Evolutionary conservation across 1,140 invertebrate species (phyloP).

Genomic region (Dysdera silvatica): DNA sequence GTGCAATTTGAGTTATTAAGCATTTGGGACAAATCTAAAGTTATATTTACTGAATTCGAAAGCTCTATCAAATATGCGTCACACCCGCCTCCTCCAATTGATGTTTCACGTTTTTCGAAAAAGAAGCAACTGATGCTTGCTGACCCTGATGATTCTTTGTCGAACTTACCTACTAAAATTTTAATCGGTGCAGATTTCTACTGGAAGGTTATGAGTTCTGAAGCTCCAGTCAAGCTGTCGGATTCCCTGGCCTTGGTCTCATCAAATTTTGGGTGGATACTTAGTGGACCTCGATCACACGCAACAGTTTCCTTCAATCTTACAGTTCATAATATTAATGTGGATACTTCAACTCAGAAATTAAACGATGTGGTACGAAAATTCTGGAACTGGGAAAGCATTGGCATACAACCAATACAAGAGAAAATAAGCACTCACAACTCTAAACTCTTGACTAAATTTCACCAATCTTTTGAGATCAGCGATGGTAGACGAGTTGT

Average conservation of each 20-base stretch:
- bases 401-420: too few relatives aligned
- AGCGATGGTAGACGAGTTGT: too few relatives aligned
- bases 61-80: neutral
- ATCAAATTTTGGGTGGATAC: conserved; percentile 10
- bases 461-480: too few relatives aligned
- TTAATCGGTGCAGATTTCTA: conserved; percentile 1
- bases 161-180: neutral
- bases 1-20: conserved; percentile 5
- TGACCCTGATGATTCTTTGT: conserved; percentile 1
- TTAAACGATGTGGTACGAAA: too few relatives aligned
- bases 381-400: too few relatives aligned
- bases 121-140: neutral
- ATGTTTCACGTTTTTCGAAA: neutral
- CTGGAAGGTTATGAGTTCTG: neutral
- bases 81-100: neutral
- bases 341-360: too few relatives aligned
- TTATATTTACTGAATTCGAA: conserved; percentile 4
- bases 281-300: conserved; percentile 6
- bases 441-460: too few relatives aligned
- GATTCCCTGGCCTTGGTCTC: conserved; percentile 1
- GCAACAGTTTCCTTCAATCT: too few relatives aligned
- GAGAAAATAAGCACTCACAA: too few relatives aligned
- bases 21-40: neutral
- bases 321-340: too few relatives aligned
- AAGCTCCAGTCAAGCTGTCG: neutral